A percentile compares a stretch with the other conserved stretches of the same genome.
These are phyloP conservation scores for Heloderma charlesbogerti DNA, from an alignment of 2,113 vertebrate genomes.

Conservation along the genomic window DNA sequence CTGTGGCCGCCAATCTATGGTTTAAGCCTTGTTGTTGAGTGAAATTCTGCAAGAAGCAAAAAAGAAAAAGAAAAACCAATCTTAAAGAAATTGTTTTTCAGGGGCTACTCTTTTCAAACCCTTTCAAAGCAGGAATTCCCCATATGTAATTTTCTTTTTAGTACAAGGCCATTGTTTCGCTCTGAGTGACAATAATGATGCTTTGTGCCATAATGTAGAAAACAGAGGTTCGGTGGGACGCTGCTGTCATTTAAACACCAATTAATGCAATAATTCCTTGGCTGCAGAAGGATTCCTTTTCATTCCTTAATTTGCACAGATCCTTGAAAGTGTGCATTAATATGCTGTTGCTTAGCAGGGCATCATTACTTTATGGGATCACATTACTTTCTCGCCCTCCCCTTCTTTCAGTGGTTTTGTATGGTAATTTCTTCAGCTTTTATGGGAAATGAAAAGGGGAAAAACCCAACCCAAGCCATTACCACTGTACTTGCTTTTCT, in stretches of 20 bases:
- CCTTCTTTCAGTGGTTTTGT: constrained; percentile 13
- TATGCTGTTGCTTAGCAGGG: neutral
- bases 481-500: neutral
- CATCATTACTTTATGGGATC: neutral
- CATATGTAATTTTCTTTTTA: neutral
- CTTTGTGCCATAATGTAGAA: neutral
- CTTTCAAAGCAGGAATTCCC: constrained; percentile 8
- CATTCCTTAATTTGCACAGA: neutral
- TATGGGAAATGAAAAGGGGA: constrained; percentile 9
- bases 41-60: neutral
- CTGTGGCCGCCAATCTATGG: neutral
- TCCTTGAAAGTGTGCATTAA: constrained; percentile 15
- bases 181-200: neutral
- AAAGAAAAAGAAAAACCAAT: neutral
- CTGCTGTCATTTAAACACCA: neutral
- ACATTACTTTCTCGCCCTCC: neutral
- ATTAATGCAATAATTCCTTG: constrained; percentile 13
- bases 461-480: neutral
- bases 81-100: neutral
- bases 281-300: neutral
- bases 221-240: neutral
- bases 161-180: constrained; percentile 7
- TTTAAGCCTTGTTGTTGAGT: neutral
- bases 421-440: constrained; percentile 48
- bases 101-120: neutral